Percentiles rank a stretch among this genome's conserved stretches.
phyloP scores from a whole-genome alignment of 2,113 vertebrate species.

The Rhinogobius similis region DNA sequence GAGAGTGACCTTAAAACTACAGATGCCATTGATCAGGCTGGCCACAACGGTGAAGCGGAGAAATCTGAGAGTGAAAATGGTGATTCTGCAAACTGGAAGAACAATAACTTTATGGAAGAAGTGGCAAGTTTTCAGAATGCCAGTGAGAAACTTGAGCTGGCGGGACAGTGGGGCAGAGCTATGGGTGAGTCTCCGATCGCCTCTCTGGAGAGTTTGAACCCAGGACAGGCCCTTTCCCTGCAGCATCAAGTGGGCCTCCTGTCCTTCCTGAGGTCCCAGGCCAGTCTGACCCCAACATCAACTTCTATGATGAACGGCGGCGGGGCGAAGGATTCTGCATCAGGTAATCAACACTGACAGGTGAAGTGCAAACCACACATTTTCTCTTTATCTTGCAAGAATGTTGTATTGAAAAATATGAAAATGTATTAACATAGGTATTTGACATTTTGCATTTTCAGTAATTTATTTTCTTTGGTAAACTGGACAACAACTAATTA shows the following conservation, averaged over 20 bases:
- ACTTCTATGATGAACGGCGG: slow-evolving; percentile 79
- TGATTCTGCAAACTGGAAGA: slow-evolving; percentile 63
- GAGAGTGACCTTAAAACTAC: slow-evolving; percentile 81
- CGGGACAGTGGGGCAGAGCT: slow-evolving; percentile 72
- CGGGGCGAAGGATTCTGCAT: slow-evolving; percentile 84
- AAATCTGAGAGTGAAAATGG: slow-evolving; percentile 59
- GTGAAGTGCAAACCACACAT: background rate
- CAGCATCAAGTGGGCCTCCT: slow-evolving; percentile 87
- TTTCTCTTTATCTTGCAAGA: background rate
- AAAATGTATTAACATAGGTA: no score
- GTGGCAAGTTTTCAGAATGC: slow-evolving; percentile 36
- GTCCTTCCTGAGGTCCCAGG: slow-evolving; percentile 91
- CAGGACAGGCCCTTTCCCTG: slow-evolving; percentile 77
- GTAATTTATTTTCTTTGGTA: no score
- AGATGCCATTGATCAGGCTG: slow-evolving; percentile 73
- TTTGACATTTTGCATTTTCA: no score
- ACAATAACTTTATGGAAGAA: slow-evolving; percentile 44
- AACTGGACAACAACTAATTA: no score
- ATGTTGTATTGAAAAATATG: no score
- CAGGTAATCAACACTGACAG: slow-evolving; percentile 54
- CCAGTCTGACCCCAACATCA: slow-evolving; percentile 84
- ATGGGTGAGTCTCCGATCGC: slow-evolving; percentile 77
- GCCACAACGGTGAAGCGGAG: slow-evolving; percentile 70
- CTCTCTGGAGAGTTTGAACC: slow-evolving; percentile 80
- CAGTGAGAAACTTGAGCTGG: slow-evolving; percentile 72